Evolutionary conservation across 2,113 vertebrate genomes (phyloP), one percentile per base, ranked within the genome.

Genomic region (Tringa solitaria): DNA sequence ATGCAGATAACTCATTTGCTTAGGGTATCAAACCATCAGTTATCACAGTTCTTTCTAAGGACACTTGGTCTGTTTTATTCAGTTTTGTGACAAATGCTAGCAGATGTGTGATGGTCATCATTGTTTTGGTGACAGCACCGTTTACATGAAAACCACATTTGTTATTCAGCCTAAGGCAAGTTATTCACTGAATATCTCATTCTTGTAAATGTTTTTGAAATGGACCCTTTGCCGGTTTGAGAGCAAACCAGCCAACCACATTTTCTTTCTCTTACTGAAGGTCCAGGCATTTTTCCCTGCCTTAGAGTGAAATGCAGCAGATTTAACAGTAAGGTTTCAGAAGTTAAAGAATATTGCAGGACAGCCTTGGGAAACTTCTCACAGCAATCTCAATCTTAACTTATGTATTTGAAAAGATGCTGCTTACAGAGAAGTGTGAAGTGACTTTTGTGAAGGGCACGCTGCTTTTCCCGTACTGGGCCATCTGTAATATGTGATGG

Each of bases 121-220:
- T 94, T 91, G 51, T 80, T 77, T 86, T 89, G 87, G 77, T 93
- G 82, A 96, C 81, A 68, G 60, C 95, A 96, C 48, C 15, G 85
- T 96, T 97, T 97, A 95, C 95, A 96, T 98, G 78, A 96, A 93
- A 97, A 96, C 93, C 65, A 89, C 93, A 69, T 97, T 97, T 98
- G 96, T 97, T 97, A 95, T 97, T 97, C 97, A 98, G 97, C 87
- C 93, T 83, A 33, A 77, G 88, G 59, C 87, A 87, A 91, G 35
- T 28, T 35, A 84, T 93, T 91, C 93, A 79, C 64, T 76, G 80
- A 81, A 23, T 89, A 92, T 93, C 86, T 95, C 50, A 32, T 89
- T 94, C 90, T 68, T 64, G 77, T 53, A 70, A 89, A 63, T 53
- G 56, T 87, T 87, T 96, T 92, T 95, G 69, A 93, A 92, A 89